These are phyloP conservation scores for Macrophya annulata DNA, from an alignment of 2,888 invertebrate species.

Conservation along the genomic window DNA sequence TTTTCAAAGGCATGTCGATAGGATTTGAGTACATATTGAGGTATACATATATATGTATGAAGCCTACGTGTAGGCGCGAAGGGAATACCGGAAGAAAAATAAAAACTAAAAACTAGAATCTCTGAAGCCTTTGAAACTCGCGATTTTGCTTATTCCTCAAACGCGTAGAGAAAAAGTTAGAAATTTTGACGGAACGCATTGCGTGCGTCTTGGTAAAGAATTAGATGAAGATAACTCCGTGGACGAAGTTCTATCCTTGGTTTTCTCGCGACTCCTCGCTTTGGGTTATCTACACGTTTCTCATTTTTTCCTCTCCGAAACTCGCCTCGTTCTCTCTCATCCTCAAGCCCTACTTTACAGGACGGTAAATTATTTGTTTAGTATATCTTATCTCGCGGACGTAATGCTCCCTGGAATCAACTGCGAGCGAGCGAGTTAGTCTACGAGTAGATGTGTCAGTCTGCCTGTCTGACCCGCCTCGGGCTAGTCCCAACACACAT, in stretches of 20 bases:
- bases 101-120: not conserved
- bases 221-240: slow-evolving; percentile 15
- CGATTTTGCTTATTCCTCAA: not conserved
- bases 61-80: not conserved
- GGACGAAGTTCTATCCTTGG: not conserved
- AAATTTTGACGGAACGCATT: not conserved
- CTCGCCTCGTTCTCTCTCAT: slow-evolving; percentile 2
- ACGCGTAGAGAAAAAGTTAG: not conserved
- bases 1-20: slow-evolving; percentile 2
- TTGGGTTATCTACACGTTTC: slow-evolving; percentile 69
- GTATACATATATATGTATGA: no score
- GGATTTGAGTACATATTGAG: not conserved
- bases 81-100: not conserved
- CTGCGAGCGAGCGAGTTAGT: slow-evolving; percentile 21
- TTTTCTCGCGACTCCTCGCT: not conserved
- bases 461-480: not conserved
- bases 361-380: slow-evolving; percentile 77
- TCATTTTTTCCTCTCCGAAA: not conserved
- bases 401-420: slow-evolving; percentile 68
- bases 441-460: not conserved
- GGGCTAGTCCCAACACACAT: not conserved
- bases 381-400: slow-evolving; percentile 71
- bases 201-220: not conserved
- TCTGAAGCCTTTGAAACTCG: not conserved
- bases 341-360: not conserved